A percentile compares a stretch with the other conserved stretches of the same genome.
Conservation (phyloP, 1,140 invertebrate genomes). For the Sitodiplosis mosellana region DNA sequence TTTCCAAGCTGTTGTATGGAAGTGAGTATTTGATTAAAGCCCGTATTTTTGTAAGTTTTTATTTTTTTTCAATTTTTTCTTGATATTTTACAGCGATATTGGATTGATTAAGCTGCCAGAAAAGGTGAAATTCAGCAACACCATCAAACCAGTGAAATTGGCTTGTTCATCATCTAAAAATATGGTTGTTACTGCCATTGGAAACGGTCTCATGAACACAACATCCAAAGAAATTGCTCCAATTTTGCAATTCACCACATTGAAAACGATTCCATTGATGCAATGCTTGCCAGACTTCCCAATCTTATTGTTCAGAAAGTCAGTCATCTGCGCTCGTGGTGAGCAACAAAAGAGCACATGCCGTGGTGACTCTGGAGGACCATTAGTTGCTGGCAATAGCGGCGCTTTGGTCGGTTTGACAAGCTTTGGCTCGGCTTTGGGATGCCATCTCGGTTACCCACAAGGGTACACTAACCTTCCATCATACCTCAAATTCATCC, state of each 20-base stretch:
- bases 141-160: not conserved
- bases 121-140: not conserved
- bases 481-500: not conserved
- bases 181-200: too few species aligned
- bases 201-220: too few species aligned
- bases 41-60: too few species aligned
- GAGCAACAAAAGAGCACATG: not conserved
- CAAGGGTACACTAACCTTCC: not conserved
- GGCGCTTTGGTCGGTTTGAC: not conserved
- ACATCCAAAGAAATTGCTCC: too few species aligned
- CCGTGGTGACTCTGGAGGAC: not conserved
- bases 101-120: not conserved
- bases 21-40: too few species aligned
- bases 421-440: not conserved
- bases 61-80: too few species aligned
- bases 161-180: too few species aligned
- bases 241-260: too few species aligned
- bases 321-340: not conserved
- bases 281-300: too few species aligned
- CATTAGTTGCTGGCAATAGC: not conserved
- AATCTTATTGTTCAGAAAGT: not conserved
- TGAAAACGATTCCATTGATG: too few species aligned
- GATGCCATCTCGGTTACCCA: not conserved
- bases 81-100: not conserved
- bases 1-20: not conserved